These are phyloP conservation scores for Hololepta plana DNA, from an alignment of 2,888 invertebrate genomes.

Conservation along the genomic window DNA sequence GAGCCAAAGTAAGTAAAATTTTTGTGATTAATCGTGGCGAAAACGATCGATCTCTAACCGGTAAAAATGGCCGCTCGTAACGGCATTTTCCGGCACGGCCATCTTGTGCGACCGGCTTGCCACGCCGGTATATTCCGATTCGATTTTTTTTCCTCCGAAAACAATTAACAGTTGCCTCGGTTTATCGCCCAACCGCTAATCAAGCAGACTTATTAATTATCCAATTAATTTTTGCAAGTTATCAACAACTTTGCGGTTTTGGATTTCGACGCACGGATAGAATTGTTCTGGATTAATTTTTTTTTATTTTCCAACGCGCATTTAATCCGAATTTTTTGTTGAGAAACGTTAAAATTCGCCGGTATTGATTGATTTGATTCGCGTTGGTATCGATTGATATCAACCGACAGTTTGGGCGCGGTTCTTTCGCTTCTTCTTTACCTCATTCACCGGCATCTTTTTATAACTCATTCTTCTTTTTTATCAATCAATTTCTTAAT, in stretches of 20 bases:
- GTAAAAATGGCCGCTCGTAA: neutral
- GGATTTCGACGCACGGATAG: conserved; percentile 6
- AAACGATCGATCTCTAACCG: conserved; percentile 1
- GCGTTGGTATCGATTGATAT: too few relatives aligned
- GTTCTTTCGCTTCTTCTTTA: conserved; percentile 1
- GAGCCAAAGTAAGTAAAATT: conserved; percentile 51
- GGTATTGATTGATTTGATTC: too few relatives aligned
- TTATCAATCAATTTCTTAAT: too few relatives aligned
- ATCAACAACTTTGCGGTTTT: conserved; percentile 1
- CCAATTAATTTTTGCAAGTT: neutral
- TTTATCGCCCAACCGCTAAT: neutral
- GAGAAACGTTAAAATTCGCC: too few relatives aligned
- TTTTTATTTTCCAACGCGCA: too few relatives aligned
- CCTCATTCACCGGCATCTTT: conserved; percentile 6
- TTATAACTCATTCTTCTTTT: too few relatives aligned
- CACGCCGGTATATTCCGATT: neutral
- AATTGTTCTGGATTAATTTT: too few relatives aligned
- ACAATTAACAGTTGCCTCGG: neutral
- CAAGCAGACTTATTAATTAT: neutral
- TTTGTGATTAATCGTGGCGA: conserved; percentile 2
- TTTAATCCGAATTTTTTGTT: too few relatives aligned
- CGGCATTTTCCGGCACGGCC: conserved; percentile 3
- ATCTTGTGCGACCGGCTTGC: conserved; percentile 6
- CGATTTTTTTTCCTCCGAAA: neutral
- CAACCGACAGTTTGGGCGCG: neutral